Base-by-base conservation (phyloP, 1,140 invertebrate species). In the Marisa cornuarietis region DNA sequence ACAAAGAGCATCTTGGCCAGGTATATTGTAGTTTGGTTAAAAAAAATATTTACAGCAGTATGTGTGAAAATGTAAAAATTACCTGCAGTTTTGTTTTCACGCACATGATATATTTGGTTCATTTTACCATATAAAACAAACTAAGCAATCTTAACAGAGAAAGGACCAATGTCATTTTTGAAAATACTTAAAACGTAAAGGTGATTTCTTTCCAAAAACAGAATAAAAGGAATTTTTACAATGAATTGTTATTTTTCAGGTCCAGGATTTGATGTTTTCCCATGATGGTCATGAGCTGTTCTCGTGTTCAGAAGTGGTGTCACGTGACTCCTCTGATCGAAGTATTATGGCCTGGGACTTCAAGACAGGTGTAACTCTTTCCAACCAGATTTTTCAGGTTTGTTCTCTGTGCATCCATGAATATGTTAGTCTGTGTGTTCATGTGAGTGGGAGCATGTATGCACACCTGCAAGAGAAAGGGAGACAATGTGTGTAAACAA, bases 381-480 rank as follows among this genome's bases (percentile, higher is more conserved):
- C 91, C 18, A 91, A 92, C 75, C 91, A 92, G 82, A 91, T 92
- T 58, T 92, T 87, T 82, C 89, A 91, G 82, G 91, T 91, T 77
- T 76, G 78, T 68, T 65, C 6, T n/a, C 51, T 31, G 31, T 72
- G 31, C 71, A n/a, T 42, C 31, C 71, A 54, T 24, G 49, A 42
- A 68, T 71, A 79, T 31, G 51, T 49, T 14, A 14, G 4, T 71
- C 10, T 71, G 31, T 71, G 68, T 7, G 31, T 42, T 31, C 11
- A 26, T 49, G 49, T 42, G 11, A 4, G 65, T 10, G 22, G 2
- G 22, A 71, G 31, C 18, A 69, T 22, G 62, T 22, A 24, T 20
- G 62, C 22, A 62, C 3, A 20, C 26, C 2, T 68, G 75, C 26
- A 16, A 63, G 22, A 62, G 26, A 76, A 24, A 42, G 18, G 26